Evolutionary conservation across 2,888 invertebrate species (phyloP), one percentile per base, ranked within the genome.

Genomic region (Lithosia quadra): DNA sequence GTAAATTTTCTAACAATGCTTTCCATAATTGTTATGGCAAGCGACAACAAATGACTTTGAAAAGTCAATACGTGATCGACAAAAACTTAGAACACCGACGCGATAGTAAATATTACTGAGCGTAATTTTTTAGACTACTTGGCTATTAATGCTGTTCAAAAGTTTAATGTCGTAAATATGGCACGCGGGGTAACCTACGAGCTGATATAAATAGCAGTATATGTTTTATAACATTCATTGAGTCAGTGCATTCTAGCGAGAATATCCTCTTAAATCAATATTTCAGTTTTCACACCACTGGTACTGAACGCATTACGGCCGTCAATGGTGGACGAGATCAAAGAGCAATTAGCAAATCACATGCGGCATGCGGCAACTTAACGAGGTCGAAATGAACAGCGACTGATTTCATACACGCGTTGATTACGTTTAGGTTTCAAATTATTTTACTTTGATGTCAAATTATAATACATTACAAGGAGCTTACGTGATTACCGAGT

Each of bases 281-380:
- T 24, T 56, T 11, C 15, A 56, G 56, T 56, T 56, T 15, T 49
- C 13, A 53, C 49, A 33, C 13, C 13, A n/a, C 13, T 28, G 11
- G 28, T 33, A 63, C 49, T 49, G 49, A 36, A 60, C 34, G 68
- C 69, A 67, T n/a, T 63, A 34, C 55, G 15, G 68, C 59, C 24
- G 36, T 58, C 68, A 71, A 67, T 68, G 69, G 71, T 64, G 65
- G 69, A 62, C 69, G 68, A 69, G 78, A 76, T 76, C 78, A 79
- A 79, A 77, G 71, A 61, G 68, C 67, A 75, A 79, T 79, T 67
- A 73, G 65, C 66, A 64, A 60, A 71, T 63, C 62, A 63, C 67
- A 69, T 56, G 57, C 33, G 33, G 56, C 62, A 60, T 21, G 49
- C 24, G 68, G 43, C 11, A 56, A 34, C 67, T 55, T 63, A 65